phyloP scores from a whole-genome alignment of 1,140 invertebrate genomes.

The Drosophila kohkoa region DNA sequence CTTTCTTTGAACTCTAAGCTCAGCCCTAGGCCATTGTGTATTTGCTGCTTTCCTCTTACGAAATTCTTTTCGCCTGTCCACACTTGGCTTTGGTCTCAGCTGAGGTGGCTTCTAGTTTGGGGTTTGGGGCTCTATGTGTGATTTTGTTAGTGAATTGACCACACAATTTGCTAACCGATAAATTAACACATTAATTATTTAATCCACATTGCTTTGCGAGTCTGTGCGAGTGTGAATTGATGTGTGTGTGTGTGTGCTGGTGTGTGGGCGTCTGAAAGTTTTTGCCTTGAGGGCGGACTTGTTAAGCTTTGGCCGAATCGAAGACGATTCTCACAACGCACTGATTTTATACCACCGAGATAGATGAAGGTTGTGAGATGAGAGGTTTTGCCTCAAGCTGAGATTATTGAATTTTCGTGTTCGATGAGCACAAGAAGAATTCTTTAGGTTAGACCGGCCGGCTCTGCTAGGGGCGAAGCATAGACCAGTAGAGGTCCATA shows the following conservation, averaged over 20 bases:
- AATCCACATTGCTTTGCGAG: conserved; percentile 38
- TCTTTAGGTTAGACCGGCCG: too few relatives aligned
- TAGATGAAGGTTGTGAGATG: neutral
- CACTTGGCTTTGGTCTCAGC: conserved; percentile 43
- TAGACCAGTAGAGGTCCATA: too few relatives aligned
- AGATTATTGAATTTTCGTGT: conserved; percentile 19
- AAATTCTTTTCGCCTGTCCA: conserved; percentile 60
- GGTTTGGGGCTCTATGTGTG: conserved; percentile 52
- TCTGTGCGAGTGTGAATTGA: conserved; percentile 7
- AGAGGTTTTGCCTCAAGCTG: neutral
- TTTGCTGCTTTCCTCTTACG: conserved; percentile 49
- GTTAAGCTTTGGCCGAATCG: conserved; percentile 17
- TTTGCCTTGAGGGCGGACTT: conserved; percentile 22
- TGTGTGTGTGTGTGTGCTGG: conserved; percentile 3
- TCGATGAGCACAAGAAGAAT: neutral
- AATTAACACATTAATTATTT: conserved; percentile 79
- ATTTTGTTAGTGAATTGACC: conserved; percentile 74
- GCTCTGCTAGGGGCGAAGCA: too few relatives aligned
- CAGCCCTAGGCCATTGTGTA: conserved; percentile 41
- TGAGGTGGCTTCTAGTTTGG: neutral
- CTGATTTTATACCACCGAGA: conserved; percentile 19
- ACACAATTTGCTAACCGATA: conserved; percentile 79
- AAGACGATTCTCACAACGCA: conserved; percentile 1
- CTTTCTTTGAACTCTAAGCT: conserved; percentile 16
- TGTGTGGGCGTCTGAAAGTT: conserved; percentile 15